Conservation (phyloP, 2,113 vertebrate genomes). For the Ciconia maguari region DNA sequence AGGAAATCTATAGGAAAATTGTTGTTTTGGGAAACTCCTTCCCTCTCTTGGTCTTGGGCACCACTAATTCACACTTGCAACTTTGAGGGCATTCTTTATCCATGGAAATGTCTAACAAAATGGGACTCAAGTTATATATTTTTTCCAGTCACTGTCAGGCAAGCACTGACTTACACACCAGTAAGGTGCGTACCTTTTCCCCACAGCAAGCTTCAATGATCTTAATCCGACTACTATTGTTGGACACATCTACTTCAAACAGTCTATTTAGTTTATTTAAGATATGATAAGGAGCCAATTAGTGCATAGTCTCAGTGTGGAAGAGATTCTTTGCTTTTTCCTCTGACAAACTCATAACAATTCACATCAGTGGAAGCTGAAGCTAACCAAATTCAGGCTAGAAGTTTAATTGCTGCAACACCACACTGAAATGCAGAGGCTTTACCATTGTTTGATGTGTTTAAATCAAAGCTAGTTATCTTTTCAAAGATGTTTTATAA, state of each 20-base stretch:
- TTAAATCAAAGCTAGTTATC: background rate
- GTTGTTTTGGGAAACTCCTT: background rate
- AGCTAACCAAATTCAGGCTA: background rate
- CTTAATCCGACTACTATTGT: background rate
- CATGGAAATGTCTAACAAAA: background rate
- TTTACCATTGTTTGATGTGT: background rate
- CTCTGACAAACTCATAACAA: background rate
- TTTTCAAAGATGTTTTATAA: background rate
- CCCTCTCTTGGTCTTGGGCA: background rate
- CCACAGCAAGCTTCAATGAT: background rate
- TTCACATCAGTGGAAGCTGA: background rate
- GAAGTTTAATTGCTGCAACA: background rate
- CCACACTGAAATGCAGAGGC: background rate
- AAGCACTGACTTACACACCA: background rate
- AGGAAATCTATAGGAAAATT: background rate
- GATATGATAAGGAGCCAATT: background rate
- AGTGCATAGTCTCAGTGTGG: background rate
- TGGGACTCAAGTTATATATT: fast-evolving
- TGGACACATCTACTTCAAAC: background rate
- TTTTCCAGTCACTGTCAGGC: background rate
- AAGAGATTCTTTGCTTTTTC: background rate
- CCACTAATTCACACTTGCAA: background rate
- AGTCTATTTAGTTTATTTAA: background rate
- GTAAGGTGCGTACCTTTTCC: background rate
- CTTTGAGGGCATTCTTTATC: background rate